phyloP scores from a whole-genome alignment of 1,140 invertebrate genomes.

The Drosophila ficusphila region DNA sequence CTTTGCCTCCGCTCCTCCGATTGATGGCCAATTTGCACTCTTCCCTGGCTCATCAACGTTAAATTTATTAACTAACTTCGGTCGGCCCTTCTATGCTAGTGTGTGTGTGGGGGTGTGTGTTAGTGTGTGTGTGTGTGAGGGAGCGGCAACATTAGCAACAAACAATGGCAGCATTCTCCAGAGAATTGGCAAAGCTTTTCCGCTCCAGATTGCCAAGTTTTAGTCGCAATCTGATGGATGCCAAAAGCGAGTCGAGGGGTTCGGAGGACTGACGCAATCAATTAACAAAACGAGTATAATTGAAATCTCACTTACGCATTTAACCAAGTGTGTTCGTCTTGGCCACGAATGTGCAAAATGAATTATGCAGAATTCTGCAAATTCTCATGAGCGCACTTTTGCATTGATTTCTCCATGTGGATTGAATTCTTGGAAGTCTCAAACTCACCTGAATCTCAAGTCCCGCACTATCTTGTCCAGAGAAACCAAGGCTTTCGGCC shows the following conservation, averaged over 20 bases:
- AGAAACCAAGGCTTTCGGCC: no score
- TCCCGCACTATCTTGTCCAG: background rate
- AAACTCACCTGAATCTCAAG: slow-evolving; percentile 13
- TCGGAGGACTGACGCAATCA: slow-evolving; percentile 6
- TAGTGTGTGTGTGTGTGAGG: slow-evolving; percentile 6
- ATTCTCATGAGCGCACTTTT: slow-evolving; percentile 9
- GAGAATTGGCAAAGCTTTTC: slow-evolving; percentile 37
- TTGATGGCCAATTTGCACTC: slow-evolving; percentile 62
- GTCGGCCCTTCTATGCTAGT: background rate
- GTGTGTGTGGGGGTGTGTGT: slow-evolving; percentile 13
- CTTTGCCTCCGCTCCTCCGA: slow-evolving; percentile 5
- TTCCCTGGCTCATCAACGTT: slow-evolving; percentile 30
- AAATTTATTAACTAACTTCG: slow-evolving; percentile 60
- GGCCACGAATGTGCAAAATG: slow-evolving; percentile 15
- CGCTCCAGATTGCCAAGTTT: slow-evolving; percentile 47
- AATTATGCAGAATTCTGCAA: slow-evolving; percentile 18
- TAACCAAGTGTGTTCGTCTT: background rate
- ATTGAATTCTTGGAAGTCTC: no score
- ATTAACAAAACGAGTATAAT: slow-evolving; percentile 45
- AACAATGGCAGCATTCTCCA: slow-evolving; percentile 37
- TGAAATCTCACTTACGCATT: slow-evolving; percentile 43
- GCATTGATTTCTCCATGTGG: background rate
- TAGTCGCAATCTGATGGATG: slow-evolving; percentile 12
- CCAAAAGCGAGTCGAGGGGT: background rate
- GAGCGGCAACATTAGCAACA: slow-evolving; percentile 26